Base-by-base conservation (phyloP, 2,888 invertebrate genomes). In the Drosophila falleni region DNA sequence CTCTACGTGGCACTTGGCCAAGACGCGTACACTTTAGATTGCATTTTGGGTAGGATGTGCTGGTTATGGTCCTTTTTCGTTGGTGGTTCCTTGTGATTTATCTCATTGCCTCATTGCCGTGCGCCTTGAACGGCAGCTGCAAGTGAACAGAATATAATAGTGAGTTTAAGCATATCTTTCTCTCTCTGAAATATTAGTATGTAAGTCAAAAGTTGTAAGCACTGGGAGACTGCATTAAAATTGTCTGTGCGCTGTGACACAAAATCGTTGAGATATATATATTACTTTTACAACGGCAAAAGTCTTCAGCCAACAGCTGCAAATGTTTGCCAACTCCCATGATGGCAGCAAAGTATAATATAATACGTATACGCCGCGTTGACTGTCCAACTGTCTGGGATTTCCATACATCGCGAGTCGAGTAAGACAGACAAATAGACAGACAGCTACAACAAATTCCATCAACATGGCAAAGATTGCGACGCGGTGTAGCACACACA, bases 331-430 rank as follows among this genome's bases (percentile, higher is more conserved):
- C 33, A 47, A 58, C 61, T 74, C 71, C 74, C 65, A 9, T 19
- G 74, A 41, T 41, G 49, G 42, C 59, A 35, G 62, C 51, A 37
- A 68, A 67, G 53, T 13, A 62, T 53, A 74, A 70, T 13, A 62
- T 53, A 74, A 70, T 79, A 74, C 77, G 85, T 72, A 84, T 81
- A 72, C 73, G 87, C 63, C 54, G 46, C 59, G 72, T 80, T 61
- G 41, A 60, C 69, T 54, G 51, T 49, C 73, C 31, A 51, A 49
- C 16, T 44, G 41, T 49, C 42, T 41, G 51, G 55, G 56, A 66
- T 79, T 74, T 71, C 39, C 70, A 68, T 63, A 42, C 15, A 6
- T 23, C 0, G 37, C 16, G 39, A 23, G 50, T 31, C 13, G 50
- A 54, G 11, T 46, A 16, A 46, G 29, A 51, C 26, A 56, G 47